Conservation (phyloP, 2,113 vertebrate genomes). For the chimpanzee (Pan troglodytes) region NHGRI_mPanTro3-v2.1_pri NC_072413.2:95635501-95636000, state of each 20-base stretch:
- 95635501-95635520: conserved; percentile 75
- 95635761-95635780: not conserved
- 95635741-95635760: not conserved
- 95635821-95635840: fast-evolving
- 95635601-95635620: conserved; percentile 41
- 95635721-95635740: not conserved
- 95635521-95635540: conserved; percentile 74
- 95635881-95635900: not conserved
- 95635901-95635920: not conserved
- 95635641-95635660: not conserved
- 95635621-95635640: conserved; percentile 37
- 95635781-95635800: fast-evolving
- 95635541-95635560: conserved; percentile 77
- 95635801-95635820: not conserved
- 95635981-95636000: conserved; percentile 34
- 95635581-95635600: conserved; percentile 38
- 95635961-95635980: conserved; percentile 33
- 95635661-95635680: conserved; percentile 23
- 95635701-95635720: not conserved
- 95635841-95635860: too few relatives aligned
- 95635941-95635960: conserved; percentile 55
- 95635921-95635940: not conserved
- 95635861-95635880: not conserved
- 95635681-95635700: not conserved
- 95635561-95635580: conserved; percentile 75